Conservation (phyloP, 1,140 invertebrate genomes). For the Heliconius himera region DNA sequence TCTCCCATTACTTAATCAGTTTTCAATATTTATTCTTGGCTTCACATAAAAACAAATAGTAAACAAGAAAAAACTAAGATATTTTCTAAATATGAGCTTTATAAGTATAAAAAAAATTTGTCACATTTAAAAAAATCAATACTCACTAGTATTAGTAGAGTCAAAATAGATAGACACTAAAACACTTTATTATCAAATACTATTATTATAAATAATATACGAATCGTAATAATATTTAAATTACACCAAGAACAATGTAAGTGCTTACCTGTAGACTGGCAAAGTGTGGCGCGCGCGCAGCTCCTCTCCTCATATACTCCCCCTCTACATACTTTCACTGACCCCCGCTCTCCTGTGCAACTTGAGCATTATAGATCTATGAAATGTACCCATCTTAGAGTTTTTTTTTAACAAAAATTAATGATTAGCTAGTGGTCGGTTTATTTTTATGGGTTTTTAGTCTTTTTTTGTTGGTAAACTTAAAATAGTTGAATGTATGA, state of each 20-base stretch:
- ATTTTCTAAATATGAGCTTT: not conserved
- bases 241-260: constrained; percentile 7
- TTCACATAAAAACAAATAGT: no score
- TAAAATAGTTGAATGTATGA: not conserved
- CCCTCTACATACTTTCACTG: constrained; percentile 64
- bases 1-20: not conserved
- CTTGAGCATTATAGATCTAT: constrained; percentile 42
- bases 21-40: not conserved
- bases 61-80: not conserved
- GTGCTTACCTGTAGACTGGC: constrained; percentile 59
- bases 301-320: constrained; percentile 55
- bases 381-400: constrained; percentile 44
- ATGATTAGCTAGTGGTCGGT: not conserved
- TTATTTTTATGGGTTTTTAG: not conserved
- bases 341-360: constrained; percentile 49
- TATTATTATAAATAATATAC: not conserved
- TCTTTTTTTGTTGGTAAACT: not conserved
- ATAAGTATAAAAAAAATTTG: not conserved
- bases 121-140: not conserved
- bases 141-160: not conserved
- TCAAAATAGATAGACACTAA: not conserved
- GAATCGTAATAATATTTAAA: not conserved
- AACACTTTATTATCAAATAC: not conserved
- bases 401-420: not conserved
- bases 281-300: constrained; percentile 69